Evolutionary conservation across 2,797 vertebrate genomes (phyloP).

Genomic region (Mormyrus proboscirostris): DNA sequence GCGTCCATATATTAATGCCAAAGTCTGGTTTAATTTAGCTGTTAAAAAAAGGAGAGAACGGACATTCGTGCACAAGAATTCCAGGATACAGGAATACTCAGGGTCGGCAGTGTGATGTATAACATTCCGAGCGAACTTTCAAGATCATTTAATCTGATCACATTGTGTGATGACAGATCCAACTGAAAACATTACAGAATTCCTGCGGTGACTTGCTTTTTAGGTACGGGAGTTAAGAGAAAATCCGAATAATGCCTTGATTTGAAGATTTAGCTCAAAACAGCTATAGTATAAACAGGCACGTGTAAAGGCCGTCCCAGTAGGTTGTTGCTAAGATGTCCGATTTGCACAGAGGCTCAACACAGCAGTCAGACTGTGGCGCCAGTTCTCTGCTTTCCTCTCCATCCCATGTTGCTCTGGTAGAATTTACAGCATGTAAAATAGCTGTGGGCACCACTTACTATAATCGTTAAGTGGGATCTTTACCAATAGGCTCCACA

Average conservation of each 20-base stretch:
- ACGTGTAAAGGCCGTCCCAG: not conserved
- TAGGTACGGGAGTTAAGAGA: not conserved
- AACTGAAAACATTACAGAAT: not conserved
- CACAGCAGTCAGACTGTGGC: not conserved
- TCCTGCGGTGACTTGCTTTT: not conserved
- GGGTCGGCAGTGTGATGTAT: not conserved
- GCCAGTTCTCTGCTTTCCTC: not conserved
- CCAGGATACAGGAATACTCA: not conserved
- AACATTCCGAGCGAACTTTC: not conserved
- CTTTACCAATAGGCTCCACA: not conserved
- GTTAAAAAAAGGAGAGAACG: not conserved
- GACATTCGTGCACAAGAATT: not conserved
- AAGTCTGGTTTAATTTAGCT: not conserved
- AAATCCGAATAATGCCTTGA: not conserved
- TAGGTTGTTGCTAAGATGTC: not conserved
- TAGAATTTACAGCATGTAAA: not conserved
- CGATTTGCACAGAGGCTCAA: not conserved
- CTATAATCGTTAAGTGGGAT: not conserved
- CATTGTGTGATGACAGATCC: not conserved
- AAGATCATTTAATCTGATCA: not conserved
- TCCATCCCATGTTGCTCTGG: not conserved
- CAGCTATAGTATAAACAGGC: not conserved
- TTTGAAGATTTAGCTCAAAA: not conserved
- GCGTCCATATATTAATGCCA: not conserved
- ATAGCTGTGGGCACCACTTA: not conserved